Base-by-base conservation (phyloP, 2,113 vertebrate genomes). In the Prolemur simus region DNA sequence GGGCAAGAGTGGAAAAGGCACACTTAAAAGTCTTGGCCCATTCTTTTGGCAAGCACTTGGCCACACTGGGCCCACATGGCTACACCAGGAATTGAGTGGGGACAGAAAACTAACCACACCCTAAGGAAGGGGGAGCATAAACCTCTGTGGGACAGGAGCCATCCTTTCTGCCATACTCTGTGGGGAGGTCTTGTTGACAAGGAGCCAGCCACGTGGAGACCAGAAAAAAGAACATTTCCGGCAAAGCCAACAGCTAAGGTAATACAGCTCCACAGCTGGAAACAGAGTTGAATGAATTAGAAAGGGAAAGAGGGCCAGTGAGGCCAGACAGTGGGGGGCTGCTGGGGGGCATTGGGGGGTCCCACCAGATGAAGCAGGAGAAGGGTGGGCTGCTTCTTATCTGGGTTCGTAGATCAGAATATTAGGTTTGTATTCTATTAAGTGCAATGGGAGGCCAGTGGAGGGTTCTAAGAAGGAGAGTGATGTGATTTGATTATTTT, bases 341-440 rank as follows among this genome's bases (percentile, higher is more conserved):
- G 12, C 2, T 3, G 3, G 2, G 37, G 17, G 4, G 5, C 42
- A 42, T 42, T 42, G 42, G 42, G 5, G 27, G 12, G 8, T 32
- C 5, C 0, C 8, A 2, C 37, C 23, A 2, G 45, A 34, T 0
- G 14, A 56, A 34, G 37, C 49, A 25, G 42, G 6, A 49, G 37
- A 63, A 52, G 37, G 1, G 11, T 0, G 12, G 29, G 42, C 47
- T 5, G 0, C 54, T 42, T 52, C 2, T 2, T 11, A 17, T 10
- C 1, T 23, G 74, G n/a, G 74, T 47, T 47, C 29, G 17, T 2
- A 60, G 56, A 58, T 32, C 20, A 39, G 73, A 60, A 49, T 23
- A 2, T 29, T 39, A 29, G 81, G 20, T 42, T 18, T 49, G 32
- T 52, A 47, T 52, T 60, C 58, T 76, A 0, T 8, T 15, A 6